These are phyloP conservation scores for Dyspetes luteomarginatus DNA, from an alignment of 2,888 invertebrate genomes.

Conservation along the genomic window DNA sequence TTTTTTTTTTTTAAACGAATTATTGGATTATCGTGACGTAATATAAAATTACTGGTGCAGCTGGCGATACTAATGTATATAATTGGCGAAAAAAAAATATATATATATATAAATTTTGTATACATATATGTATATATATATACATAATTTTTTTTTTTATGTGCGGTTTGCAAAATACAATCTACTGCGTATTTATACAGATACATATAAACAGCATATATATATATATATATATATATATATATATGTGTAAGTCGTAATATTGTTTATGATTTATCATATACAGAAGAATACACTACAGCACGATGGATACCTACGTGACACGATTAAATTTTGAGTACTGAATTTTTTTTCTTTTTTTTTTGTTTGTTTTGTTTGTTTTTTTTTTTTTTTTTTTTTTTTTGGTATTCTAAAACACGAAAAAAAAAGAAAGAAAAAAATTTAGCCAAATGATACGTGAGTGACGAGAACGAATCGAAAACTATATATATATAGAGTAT, in stretches of 20 bases:
- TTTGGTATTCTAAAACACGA: too few species aligned
- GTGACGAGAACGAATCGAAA: slow-evolving; percentile 63
- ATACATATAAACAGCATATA: slow-evolving; percentile 59
- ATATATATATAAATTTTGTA: slow-evolving; percentile 38
- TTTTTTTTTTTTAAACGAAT: slow-evolving; percentile 38
- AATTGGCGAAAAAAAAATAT: slow-evolving; percentile 50
- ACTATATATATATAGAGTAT: slow-evolving; percentile 27
- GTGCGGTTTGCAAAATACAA: slow-evolving; percentile 65
- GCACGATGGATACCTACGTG: slow-evolving; percentile 65
- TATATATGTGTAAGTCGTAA: slow-evolving; percentile 84
- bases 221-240: slow-evolving; percentile 67
- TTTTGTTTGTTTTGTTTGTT: too few species aligned
- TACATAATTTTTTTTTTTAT: slow-evolving; percentile 30
- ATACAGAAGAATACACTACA: slow-evolving; percentile 42
- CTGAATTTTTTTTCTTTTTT: neutral
- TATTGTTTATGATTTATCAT: slow-evolving; percentile 57
- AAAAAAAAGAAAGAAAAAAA: slow-evolving; percentile 51
- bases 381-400: too few species aligned
- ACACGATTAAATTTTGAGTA: slow-evolving; percentile 61
- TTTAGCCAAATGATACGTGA: slow-evolving; percentile 60
- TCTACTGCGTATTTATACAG: slow-evolving; percentile 60
- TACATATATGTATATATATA: slow-evolving; percentile 43
- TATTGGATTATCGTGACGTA: slow-evolving; percentile 65
- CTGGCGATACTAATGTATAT: slow-evolving; percentile 64
- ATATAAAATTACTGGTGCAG: slow-evolving; percentile 69